These are phyloP conservation scores for Cossypha heuglini DNA, from an alignment of 2,797 vertebrate genomes.

Conservation along the genomic window DNA sequence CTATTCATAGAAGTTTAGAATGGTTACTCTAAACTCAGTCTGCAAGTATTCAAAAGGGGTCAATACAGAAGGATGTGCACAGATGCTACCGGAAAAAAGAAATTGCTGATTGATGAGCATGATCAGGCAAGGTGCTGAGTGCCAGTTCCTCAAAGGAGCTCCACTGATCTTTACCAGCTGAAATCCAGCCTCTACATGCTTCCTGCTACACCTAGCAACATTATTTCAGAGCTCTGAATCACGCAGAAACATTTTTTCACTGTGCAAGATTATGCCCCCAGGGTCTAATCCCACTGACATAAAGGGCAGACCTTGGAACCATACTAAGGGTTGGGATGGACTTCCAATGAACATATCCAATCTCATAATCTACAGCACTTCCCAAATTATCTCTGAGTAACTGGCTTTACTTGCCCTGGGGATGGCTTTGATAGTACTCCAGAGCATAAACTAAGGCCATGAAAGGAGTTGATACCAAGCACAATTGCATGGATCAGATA, in stretches of 20 bases:
- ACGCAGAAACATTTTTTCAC: background rate
- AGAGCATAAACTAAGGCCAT: fast-evolving
- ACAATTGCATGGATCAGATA: fast-evolving
- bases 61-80: conserved; percentile 15
- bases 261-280: background rate
- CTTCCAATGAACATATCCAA: background rate
- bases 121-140: conserved; percentile 25
- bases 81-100: background rate
- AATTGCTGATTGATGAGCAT: background rate
- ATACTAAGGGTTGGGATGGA: background rate
- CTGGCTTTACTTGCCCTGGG: background rate
- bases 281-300: background rate
- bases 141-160: conserved; percentile 32
- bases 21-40: conserved; percentile 20
- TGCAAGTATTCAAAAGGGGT: background rate
- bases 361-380: background rate
- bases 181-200: background rate
- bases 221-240: background rate
- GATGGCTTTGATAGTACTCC: background rate
- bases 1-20: conserved; percentile 11
- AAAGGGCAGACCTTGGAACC: background rate
- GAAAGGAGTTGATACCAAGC: background rate
- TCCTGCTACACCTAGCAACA: background rate
- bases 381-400: background rate
- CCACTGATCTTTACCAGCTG: background rate